A percentile compares a stretch with the other conserved stretches of the same genome.
phyloP scores from a whole-genome alignment of 2,888 invertebrate genomes.

The Drosophila mulleri region DNA sequence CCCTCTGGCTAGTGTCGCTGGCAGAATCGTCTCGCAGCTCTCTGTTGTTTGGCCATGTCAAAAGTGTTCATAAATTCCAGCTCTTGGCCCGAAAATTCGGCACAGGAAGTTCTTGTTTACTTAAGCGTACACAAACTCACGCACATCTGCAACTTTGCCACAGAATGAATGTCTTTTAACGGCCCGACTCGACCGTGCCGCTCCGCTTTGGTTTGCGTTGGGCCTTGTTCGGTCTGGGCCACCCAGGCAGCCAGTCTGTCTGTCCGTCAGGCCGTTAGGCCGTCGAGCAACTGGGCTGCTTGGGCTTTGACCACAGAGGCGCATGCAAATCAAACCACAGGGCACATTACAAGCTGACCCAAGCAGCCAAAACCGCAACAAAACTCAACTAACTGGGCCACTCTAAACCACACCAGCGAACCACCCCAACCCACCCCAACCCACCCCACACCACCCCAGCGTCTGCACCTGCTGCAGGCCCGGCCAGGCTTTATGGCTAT shows the following conservation, averaged over 20 bases:
- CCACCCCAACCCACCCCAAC: constrained; percentile 17
- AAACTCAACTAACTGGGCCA: constrained; percentile 63
- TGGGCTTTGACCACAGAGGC: constrained; percentile 29
- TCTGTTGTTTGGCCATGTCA: constrained; percentile 60
- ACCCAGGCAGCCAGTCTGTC: constrained; percentile 26
- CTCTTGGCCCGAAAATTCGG: constrained; percentile 52
- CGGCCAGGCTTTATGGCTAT: constrained; percentile 65
- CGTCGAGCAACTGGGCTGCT: background rate
- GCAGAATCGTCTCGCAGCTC: constrained; percentile 19
- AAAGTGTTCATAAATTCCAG: constrained; percentile 77
- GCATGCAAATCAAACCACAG: constrained; percentile 68
- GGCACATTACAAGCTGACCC: constrained; percentile 74
- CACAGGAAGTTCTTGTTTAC: constrained; percentile 80
- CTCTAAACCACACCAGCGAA: constrained; percentile 12
- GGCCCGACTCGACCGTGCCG: constrained; percentile 19
- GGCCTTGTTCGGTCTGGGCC: constrained; percentile 12
- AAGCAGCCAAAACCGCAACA: constrained; percentile 63
- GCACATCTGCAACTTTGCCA: constrained; percentile 25
- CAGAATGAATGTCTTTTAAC: constrained; percentile 55
- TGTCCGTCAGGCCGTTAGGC: background rate
- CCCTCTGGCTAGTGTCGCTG: constrained; percentile 41
- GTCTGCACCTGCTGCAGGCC: constrained; percentile 37
- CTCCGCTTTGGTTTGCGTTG: background rate
- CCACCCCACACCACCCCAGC: constrained; percentile 21
- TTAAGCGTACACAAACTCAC: constrained; percentile 41